Evolutionary conservation across 2,113 vertebrate genomes (phyloP), one percentile per base, ranked within the genome.

Genomic region (Blennius ocellaris): DNA sequence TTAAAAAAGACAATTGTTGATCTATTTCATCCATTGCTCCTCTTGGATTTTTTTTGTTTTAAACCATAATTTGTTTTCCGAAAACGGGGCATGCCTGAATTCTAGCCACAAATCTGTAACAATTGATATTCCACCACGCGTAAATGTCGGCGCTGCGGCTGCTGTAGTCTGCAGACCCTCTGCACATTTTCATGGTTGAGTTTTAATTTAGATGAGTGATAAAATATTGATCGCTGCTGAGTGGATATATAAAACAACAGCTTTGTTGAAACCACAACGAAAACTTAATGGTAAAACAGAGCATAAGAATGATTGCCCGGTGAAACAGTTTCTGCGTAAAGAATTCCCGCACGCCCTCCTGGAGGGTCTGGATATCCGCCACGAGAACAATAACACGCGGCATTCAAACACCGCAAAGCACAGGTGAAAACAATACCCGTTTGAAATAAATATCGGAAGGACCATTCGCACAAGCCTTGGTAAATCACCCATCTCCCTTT

Each of bases 401-500:
- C 69, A 76, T 78, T 84, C 17, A 69, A 78, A 86, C 55, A 41
- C n/a, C 37, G 63, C 8, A 0, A 9, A 73, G 67, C 62, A 16
- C 75, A 67, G 10, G 36, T 2, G 55, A 51, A 51, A 84, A 88
- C 87, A 87, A 89, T 82, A 61, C 76, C 61, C 10, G 58, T 81
- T 77, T 76, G 78, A 84, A 86, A 78, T 73, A 85, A 78, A 75
- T 45, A 83, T 87, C 78, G 75, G 65, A 77, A 70, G 70, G 36
- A 15, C 76, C 76, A 74, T 89, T 86, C 75, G 81, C 41, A 53
- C 80, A 81, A 74, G 86, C 89, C 74, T 73, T 78, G 68, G 39
- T 84, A 89, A 90, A 90, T 90, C 83, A 87, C 76, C 82, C 39
- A 37, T 41, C 84, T 76, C 85, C 86, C 86, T 81, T 60, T 67